Evolutionary conservation across 1,140 invertebrate species (phyloP).

Genomic region (Leptinotarsa texana): DNA sequence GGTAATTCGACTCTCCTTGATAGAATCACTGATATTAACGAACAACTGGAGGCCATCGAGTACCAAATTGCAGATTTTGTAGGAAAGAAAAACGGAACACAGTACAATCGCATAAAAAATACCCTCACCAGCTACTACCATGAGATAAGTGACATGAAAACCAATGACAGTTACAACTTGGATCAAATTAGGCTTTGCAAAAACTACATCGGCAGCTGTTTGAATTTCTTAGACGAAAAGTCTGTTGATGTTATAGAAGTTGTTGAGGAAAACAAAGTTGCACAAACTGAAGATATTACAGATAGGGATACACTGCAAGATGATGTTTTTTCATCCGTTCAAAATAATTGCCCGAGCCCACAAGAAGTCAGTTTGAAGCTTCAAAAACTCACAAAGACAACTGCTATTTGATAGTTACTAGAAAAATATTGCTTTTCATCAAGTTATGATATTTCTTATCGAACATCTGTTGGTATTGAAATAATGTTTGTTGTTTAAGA

Average conservation of each 20-base stretch:
- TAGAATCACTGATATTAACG: conserved; percentile 34
- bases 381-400: conserved; percentile 33
- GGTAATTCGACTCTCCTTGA: conserved; percentile 19
- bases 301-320: conserved; percentile 7
- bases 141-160: conserved; percentile 20
- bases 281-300: background rate
- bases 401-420: conserved; percentile 28
- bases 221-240: conserved; percentile 43
- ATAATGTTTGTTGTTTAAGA: no score
- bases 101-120: conserved; percentile 33
- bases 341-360: conserved; percentile 25
- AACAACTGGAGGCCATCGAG: conserved; percentile 37
- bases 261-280: background rate
- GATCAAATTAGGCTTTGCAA: conserved; percentile 37
- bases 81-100: conserved; percentile 36
- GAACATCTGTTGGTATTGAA: no score
- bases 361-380: conserved; percentile 12
- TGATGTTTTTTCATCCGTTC: conserved; percentile 33
- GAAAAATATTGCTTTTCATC: background rate
- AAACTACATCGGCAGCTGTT: conserved; percentile 42
- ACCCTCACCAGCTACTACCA: conserved; percentile 20
- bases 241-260: conserved; percentile 16
- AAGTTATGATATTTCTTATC: background rate
- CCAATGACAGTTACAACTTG: conserved; percentile 30
- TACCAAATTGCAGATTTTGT: conserved; percentile 42